Percentiles rank a stretch among this genome's conserved stretches.
Evolutionary conservation across 2,113 vertebrate genomes (phyloP).

Genomic region (Tetrao urogallus): DNA sequence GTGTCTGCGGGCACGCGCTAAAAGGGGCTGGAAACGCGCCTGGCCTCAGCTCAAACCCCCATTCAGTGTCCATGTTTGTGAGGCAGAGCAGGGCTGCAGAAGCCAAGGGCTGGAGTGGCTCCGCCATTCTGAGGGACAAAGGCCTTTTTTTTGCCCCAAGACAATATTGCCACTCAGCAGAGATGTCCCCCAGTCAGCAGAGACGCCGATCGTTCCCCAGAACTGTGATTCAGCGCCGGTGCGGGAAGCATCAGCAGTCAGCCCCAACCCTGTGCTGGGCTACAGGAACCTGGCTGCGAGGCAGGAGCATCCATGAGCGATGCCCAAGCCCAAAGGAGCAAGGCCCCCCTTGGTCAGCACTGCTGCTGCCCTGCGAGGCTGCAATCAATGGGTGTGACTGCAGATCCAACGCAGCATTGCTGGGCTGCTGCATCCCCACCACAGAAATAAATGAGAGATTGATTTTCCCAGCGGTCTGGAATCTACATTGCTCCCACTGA

Average conservation of each 20-base stretch:
- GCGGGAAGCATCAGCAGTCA: fast-evolving
- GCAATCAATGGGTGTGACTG: not conserved
- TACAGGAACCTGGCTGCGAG: fast-evolving
- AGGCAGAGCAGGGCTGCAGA: conserved; percentile 27
- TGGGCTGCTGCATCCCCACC: not conserved
- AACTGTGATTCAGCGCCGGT: conserved; percentile 2
- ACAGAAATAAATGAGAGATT: conserved; percentile 34
- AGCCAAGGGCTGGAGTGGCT: conserved; percentile 43
- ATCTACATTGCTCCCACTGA: not conserved
- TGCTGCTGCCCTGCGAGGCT: not conserved
- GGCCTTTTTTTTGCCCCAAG: conserved; percentile 53
- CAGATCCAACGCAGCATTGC: not conserved
- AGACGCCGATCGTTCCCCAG: not conserved
- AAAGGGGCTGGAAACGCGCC: conserved; percentile 34
- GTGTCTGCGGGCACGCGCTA: not conserved
- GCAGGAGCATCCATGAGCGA: fast-evolving
- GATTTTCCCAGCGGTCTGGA: not conserved
- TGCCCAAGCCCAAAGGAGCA: fast-evolving
- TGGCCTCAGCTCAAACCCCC: conserved; percentile 24
- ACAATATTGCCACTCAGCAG: conserved; percentile 65
- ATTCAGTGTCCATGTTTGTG: not conserved
- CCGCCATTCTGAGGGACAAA: conserved; percentile 40
- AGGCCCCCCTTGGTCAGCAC: fast-evolving
- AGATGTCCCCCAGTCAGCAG: not conserved
- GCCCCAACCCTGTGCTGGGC: fast-evolving